Evolutionary conservation across 2,797 vertebrate genomes (phyloP).

Genomic region (Loris lydekkerianus): DNA sequence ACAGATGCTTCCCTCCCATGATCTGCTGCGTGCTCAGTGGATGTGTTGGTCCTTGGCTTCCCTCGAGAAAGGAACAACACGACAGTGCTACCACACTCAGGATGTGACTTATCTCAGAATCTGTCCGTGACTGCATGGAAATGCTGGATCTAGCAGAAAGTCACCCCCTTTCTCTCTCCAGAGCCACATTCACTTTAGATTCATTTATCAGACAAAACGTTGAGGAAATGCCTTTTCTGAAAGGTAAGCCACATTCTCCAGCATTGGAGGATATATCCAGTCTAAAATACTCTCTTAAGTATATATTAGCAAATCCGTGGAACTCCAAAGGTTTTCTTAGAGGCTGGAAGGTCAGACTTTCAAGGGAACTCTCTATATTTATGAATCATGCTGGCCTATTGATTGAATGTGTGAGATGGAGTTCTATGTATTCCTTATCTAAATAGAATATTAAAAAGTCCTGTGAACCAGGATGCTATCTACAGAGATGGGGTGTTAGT

Average conservation of each 20-base stretch:
- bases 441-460: conserved; percentile 70
- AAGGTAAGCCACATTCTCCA: conserved; percentile 61
- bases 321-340: conserved; percentile 52
- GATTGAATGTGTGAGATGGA: conserved; percentile 60
- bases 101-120: conserved; percentile 61
- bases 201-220: neutral
- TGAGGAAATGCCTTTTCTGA: conserved; percentile 61
- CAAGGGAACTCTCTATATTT: conserved; percentile 69
- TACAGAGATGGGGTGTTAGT: neutral
- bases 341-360: conserved; percentile 56
- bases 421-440: conserved; percentile 65
- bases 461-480: neutral
- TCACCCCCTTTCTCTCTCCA: neutral
- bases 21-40: conserved; percentile 13
- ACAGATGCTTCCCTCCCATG: conserved; percentile 31
- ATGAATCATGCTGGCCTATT: conserved; percentile 69
- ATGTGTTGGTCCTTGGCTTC: neutral
- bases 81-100: neutral
- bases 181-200: conserved; percentile 23
- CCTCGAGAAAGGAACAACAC: conserved; percentile 35
- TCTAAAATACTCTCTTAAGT: conserved; percentile 61
- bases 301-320: conserved; percentile 22
- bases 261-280: neutral
- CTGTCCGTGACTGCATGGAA: conserved; percentile 45
- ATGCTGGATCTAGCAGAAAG: neutral